A percentile compares a stretch with the other conserved stretches of the same genome.
These are phyloP conservation scores for Dusona sp. DNA, from an alignment of 2,888 invertebrate species.

Conservation along the genomic window DNA sequence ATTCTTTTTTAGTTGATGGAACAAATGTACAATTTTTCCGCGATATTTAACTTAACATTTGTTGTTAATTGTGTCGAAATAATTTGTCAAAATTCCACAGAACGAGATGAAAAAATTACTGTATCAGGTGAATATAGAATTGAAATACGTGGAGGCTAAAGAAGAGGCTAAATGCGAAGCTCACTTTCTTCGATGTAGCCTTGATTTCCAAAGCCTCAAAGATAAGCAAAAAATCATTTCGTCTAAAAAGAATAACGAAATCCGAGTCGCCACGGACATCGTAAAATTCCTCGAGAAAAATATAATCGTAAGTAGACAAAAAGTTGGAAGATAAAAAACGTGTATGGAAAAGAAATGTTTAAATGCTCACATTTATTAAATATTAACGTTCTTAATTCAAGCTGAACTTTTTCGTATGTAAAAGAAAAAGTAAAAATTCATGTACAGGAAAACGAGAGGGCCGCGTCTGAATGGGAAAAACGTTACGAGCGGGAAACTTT, in stretches of 20 bases:
- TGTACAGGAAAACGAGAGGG: conserved; percentile 81
- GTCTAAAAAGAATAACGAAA: conserved; percentile 81
- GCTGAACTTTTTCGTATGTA: background rate
- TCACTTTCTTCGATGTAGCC: conserved; percentile 75
- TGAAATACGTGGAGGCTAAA: conserved; percentile 79
- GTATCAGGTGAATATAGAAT: conserved; percentile 75
- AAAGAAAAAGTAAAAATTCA: background rate
- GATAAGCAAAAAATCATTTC: conserved; percentile 77
- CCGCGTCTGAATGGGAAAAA: conserved; percentile 82
- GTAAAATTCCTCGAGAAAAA: conserved; percentile 78
- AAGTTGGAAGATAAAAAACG: background rate
- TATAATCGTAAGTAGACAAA: conserved; percentile 76
- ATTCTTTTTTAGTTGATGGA: background rate
- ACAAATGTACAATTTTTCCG: background rate
- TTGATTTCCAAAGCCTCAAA: conserved; percentile 77
- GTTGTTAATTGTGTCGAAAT: background rate
- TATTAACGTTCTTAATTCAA: background rate
- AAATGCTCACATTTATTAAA: background rate
- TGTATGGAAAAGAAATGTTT: background rate
- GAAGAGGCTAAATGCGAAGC: conserved; percentile 83
- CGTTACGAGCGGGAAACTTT: conserved; percentile 82
- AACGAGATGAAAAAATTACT: conserved; percentile 75
- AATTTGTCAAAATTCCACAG: conserved; percentile 63
- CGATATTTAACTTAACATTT: background rate
- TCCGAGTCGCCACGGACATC: conserved; percentile 81